Evolutionary conservation across 2,888 invertebrate species (phyloP), one percentile per base, ranked within the genome.

Genomic region (Dromius quadrimaculatus): DNA sequence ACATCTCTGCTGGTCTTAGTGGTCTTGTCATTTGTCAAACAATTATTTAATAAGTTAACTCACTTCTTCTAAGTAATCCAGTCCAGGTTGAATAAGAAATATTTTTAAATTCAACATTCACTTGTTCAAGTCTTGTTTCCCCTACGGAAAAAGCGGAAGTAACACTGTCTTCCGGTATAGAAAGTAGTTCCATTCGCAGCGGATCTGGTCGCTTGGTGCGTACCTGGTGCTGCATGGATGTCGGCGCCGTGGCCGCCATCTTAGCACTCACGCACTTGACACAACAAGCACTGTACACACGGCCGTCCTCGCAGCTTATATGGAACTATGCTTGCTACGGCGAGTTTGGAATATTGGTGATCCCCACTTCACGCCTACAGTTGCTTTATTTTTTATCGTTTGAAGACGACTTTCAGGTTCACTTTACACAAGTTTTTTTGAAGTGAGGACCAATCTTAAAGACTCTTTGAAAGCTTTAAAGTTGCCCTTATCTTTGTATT

Each of bases 31-130:
- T 41, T 11, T 41, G 6, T 41, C 6, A 65, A 41, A 38, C 3
- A 38, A 13, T 13, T 2, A 41, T 9, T 15, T n/a, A n/a, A n/a
- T n/a, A n/a, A n/a, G n/a, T n/a, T n/a, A 13, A 73, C 82, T 83
- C 82, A 90, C 89, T 86, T 84, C 83, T 83, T 74, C 80, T 81
- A 45, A 88, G 82, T 72, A 88, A 76, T 72, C 88, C 87, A 75
- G 86, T 85, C 72, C 87, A 85, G 5, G 91, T 90, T 17, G 84
- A 84, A 79, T 90, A 91, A 50, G 85, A 86, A 71, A 92, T 81
- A 77, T 90, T 86, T 77, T 86, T 84, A 79, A 92, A 92, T 73
- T 87, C 86, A 74, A 92, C 85, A 78, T 89, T 87, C 54, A 91
- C 83, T 38, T 75, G 73, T 32, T 75, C 75, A 5, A 34, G 32